These are phyloP conservation scores for Druon quercuslanigerum DNA, from an alignment of 1,140 invertebrate genomes.

Conservation along the genomic window DNA sequence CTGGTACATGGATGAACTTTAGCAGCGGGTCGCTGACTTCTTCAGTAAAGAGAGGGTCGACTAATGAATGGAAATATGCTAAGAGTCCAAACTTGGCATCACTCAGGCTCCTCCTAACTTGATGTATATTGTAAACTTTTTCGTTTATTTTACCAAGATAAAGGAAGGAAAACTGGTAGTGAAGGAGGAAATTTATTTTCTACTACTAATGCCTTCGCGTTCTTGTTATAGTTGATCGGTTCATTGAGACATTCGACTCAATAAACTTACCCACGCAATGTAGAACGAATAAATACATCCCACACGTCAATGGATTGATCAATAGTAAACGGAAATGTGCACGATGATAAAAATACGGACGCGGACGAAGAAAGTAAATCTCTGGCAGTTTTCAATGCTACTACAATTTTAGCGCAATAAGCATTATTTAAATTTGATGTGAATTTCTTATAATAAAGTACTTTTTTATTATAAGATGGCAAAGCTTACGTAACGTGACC, in stretches of 20 bases:
- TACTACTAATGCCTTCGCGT: conserved; percentile 1
- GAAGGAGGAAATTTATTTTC: neutral
- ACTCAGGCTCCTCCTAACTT: neutral
- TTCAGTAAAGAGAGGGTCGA: conserved; percentile 32
- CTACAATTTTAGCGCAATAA: neutral
- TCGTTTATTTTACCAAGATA: neutral
- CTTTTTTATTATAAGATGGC: neutral
- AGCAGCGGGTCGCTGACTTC: conserved; percentile 52
- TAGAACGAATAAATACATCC: neutral
- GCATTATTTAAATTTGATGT: neutral
- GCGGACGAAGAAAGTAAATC: neutral
- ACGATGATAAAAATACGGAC: neutral
- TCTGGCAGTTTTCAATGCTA: neutral
- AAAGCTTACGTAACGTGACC: too few species aligned
- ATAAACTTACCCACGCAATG: conserved; percentile 22
- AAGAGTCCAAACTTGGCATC: conserved; percentile 49
- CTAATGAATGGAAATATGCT: conserved; percentile 56
- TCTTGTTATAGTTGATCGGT: conserved; percentile 9
- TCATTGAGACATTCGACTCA: conserved; percentile 22
- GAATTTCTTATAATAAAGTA: neutral
- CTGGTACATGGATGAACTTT: conserved; percentile 35
- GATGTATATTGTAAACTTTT: neutral
- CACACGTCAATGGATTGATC: conserved; percentile 9
- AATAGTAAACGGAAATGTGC: conserved; percentile 17
- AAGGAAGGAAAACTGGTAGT: neutral